Conservation (phyloP, 1,140 invertebrate genomes). For the Drosophila kepulauana region DNA sequence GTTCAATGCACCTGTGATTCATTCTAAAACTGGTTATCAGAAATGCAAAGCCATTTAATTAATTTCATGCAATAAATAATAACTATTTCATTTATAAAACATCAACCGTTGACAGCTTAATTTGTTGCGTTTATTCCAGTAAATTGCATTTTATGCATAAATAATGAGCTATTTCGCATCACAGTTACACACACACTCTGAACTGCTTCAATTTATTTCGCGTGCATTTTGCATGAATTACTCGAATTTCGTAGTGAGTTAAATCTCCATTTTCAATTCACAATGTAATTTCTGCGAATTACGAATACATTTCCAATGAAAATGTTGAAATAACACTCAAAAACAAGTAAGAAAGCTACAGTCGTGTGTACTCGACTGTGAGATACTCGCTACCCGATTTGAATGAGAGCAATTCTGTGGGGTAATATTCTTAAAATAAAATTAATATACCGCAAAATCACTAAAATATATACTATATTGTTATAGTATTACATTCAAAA, state of each 20-base stretch:
- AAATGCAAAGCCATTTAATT: background rate
- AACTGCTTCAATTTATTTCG: background rate
- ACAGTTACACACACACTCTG: background rate
- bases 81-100: constrained; percentile 8
- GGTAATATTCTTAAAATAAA: too few relatives aligned
- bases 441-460: too few relatives aligned
- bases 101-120: constrained; percentile 11
- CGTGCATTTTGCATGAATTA: constrained; percentile 9
- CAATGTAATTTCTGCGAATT: constrained; percentile 3
- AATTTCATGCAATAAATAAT: constrained; percentile 3
- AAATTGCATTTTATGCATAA: constrained; percentile 1
- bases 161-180: background rate
- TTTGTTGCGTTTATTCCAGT: constrained; percentile 1
- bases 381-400: too few relatives aligned
- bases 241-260: background rate
- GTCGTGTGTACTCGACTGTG: too few relatives aligned
- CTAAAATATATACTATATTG: too few relatives aligned
- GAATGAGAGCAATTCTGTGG: too few relatives aligned
- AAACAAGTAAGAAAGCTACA: too few relatives aligned
- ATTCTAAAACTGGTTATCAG: constrained; percentile 10
- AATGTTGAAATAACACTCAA: background rate
- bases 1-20: constrained; percentile 18
- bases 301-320: background rate
- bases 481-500: too few relatives aligned
- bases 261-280: background rate